Base-by-base conservation (phyloP, 1,140 invertebrate genomes). In the Paracyclopina nana region DNA sequence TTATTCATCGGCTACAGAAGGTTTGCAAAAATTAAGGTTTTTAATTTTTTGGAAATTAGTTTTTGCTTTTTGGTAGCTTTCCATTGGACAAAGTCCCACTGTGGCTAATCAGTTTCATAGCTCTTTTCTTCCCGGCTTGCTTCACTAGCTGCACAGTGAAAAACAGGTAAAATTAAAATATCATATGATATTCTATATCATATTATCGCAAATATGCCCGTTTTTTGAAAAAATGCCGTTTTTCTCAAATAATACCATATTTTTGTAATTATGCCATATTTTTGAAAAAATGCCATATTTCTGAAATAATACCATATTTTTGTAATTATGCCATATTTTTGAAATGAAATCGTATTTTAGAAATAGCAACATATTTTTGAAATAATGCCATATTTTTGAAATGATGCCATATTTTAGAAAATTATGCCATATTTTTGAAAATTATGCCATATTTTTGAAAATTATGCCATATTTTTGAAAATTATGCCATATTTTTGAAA, bases 31-130 rank as follows among this genome's bases (percentile, higher is more conserved):
- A 9, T 22, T 18, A 18, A 42, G 24, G 14, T 12, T 6, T 18
- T 6, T 12, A 42, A 42, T 42, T 42, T 18, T 6, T 8, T 6
- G 24, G 14, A 42, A 18, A 18, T 31, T n/a, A 11, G n/a, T 31
- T 18, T 42, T 14, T 42, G n/a, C 40, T 18, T 42, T 42, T 14
- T 42, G 14, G 9, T 22, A 42, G 40, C 40, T 42, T 42, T 42
- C n/a, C 14, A 9, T 22, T 42, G 20, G 14, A n/a, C 24, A 42
- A 42, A 18, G 40, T 42, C 6, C 40, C 40, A 6, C 40, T 42
- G 14, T 42, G 40, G 40, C 14, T 42, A 9, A 22, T 42, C 8
- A 42, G 40, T 42, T 18, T 6, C 14, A 42, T 42, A 9, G 40
- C 40, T 6, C 14, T 22, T 6, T 42, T 42, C 24, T 42, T 42